Base-by-base conservation (phyloP, 1,140 invertebrate species). In the Polyergus mexicanus region DNA sequence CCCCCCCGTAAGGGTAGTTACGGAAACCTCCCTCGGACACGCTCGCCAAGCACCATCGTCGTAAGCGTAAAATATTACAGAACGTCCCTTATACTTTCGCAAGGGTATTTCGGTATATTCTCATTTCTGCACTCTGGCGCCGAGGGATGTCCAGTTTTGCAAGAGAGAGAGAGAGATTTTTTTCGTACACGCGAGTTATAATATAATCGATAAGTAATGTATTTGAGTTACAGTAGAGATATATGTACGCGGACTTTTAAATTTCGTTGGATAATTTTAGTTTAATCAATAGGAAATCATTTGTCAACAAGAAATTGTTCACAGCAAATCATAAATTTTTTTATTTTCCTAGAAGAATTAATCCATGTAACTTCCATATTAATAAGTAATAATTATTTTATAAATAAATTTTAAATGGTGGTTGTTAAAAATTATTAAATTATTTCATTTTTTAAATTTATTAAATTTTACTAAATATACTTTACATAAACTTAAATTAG, bases 61-160 rank as follows among this genome's bases (percentile, higher is more conserved):
- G 54, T 83, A 74, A 83, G 68, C 78, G 78, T 83, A 74, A 83
- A 83, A 83, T 83, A 83, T 83, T 69, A 74, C 38, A 41, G 47
- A 28, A 28, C 38, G 54, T 83, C 54, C 62, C 78, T 83, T 83
- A 83, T 74, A 84, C 47, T 78, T 84, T 80, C 56, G 72, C 62
- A n/a, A 51, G 44, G 19, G 25, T 28, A 35, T 84, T 84, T 41
- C 83, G 44, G 25, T 84, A 76, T 80, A 80, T 84, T 32, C 60
- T 84, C 60, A 84, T 76, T 84, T 84, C 44, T 28, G 54, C 68
- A 10, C 13, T 6, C 13, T 8, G 32, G 38, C 35, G 19, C 38
- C 38, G 51, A 22, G 51, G 38, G 38, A 62, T 38, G 41, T 74
- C 13, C 65, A 28, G 2, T 5, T 69, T 72, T 19, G 25, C 19